phyloP scores from a whole-genome alignment of 53 echinoderm and acorn worm genomes.

The Paracentrotus lividus region DNA sequence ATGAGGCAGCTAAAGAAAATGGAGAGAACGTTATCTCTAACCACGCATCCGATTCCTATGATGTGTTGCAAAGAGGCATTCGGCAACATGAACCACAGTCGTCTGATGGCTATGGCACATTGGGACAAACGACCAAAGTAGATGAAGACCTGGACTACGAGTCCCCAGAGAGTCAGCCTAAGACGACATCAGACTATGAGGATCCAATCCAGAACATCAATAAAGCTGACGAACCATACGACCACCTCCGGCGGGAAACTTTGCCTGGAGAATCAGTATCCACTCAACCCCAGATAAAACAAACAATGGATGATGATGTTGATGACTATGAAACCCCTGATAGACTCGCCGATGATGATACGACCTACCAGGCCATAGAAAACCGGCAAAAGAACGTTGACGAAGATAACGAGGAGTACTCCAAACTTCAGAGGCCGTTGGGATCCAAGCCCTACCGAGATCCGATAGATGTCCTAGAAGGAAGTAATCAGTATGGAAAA shows the following conservation, averaged over 20 bases:
- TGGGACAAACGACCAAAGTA: not conserved
- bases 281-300: not conserved
- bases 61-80: not conserved
- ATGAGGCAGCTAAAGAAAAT: too few species aligned
- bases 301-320: not conserved
- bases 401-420: not conserved
- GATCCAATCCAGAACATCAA: not conserved
- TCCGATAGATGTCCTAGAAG: not conserved
- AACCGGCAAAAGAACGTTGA: not conserved
- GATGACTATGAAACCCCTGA: not conserved
- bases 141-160: not conserved
- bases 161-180: not conserved
- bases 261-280: not conserved
- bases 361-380: not conserved
- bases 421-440: not conserved
- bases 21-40: not conserved
- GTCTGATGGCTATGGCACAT: not conserved
- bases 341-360: not conserved
- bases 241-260: not conserved
- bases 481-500: not conserved
- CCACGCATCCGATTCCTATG: not conserved
- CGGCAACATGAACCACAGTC: not conserved
- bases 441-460: not conserved
- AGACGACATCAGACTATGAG: not conserved
- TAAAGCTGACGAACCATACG: not conserved